Evolutionary conservation across 2,888 invertebrate species (phyloP).

Genomic region (Vesta saturnalis): DNA sequence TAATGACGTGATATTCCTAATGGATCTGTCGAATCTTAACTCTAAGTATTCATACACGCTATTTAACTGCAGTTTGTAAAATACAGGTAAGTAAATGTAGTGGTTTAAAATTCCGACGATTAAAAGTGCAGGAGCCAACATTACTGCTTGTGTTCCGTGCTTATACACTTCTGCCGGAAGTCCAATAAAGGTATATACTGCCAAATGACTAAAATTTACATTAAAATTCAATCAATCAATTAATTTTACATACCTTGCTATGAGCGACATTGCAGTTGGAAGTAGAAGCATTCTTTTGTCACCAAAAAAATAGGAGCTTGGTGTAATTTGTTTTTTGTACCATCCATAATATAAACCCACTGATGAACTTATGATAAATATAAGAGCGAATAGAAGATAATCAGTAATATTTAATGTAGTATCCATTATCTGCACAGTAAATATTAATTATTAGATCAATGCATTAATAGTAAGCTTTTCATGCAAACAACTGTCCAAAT

Average conservation of each 20-base stretch:
- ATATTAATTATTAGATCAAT: no score
- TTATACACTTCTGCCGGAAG: conserved; percentile 79
- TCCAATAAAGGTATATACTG: conserved; percentile 74
- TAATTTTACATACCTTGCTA: conserved; percentile 69
- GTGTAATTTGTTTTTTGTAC: conserved; percentile 65
- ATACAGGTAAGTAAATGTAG: conserved; percentile 69
- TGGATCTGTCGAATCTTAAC: conserved; percentile 69
- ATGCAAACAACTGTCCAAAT: no score
- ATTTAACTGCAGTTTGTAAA: conserved; percentile 74
- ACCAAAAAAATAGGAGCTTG: conserved; percentile 72
- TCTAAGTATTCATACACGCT: conserved; percentile 76
- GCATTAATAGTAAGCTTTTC: no score
- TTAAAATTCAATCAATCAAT: not conserved
- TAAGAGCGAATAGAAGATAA: conserved; percentile 62
- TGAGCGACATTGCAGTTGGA: conserved; percentile 73
- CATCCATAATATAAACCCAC: conserved; percentile 68
- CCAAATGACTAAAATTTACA: not conserved
- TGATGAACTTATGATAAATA: conserved; percentile 62
- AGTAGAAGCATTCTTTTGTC: conserved; percentile 73
- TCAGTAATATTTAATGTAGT: no score
- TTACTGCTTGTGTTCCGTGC: conserved; percentile 75
- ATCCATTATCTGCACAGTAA: no score
- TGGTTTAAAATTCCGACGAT: conserved; percentile 52
- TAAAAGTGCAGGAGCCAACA: conserved; percentile 58
- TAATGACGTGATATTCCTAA: conserved; percentile 69